These are phyloP conservation scores for Drosophila setifemur DNA, from an alignment of 1,140 invertebrate species.

Conservation along the genomic window DNA sequence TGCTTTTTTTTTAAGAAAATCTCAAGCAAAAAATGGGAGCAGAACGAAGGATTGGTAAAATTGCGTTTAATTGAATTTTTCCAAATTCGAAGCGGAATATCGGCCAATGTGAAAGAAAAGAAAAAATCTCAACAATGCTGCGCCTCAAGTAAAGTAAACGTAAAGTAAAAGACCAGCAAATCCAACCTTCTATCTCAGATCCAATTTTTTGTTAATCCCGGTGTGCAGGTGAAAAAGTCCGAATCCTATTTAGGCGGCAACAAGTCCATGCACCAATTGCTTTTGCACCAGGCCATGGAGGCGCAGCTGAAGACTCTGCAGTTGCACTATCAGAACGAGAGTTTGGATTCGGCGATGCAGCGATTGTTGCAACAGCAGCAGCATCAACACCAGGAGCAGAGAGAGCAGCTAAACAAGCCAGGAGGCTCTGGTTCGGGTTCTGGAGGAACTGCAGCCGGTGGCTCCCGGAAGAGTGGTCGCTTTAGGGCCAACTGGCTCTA, in stretches of 20 bases:
- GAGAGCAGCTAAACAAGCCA: constrained; percentile 27
- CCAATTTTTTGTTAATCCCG: constrained; percentile 63
- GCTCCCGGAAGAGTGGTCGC: constrained; percentile 84
- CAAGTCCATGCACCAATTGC: constrained; percentile 65
- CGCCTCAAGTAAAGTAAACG: constrained; percentile 9
- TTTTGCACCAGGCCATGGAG: constrained; percentile 66
- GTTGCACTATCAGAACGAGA: constrained; percentile 60
- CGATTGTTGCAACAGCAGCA: constrained; percentile 67
- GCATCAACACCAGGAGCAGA: constrained; percentile 47
- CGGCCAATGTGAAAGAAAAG: constrained; percentile 82
- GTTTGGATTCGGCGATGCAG: constrained; percentile 59
- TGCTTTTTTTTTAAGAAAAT: constrained; percentile 57
- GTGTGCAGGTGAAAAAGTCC: constrained; percentile 60
- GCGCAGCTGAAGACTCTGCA: constrained; percentile 61
- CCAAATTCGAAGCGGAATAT: constrained; percentile 61
- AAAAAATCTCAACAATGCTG: constrained; percentile 82
- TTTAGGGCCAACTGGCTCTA: constrained; percentile 87
- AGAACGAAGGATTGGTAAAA: constrained; percentile 74
- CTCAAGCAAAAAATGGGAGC: constrained; percentile 40
- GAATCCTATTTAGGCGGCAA: constrained; percentile 48
- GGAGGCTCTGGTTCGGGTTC: too few species aligned
- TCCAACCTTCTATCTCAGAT: constrained; percentile 79
- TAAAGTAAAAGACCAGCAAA: constrained; percentile 49
- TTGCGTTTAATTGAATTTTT: constrained; percentile 40
- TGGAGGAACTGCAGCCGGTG: constrained; percentile 1